phyloP scores from a whole-genome alignment of 2,888 invertebrate genomes.

The Thereva unica region DNA sequence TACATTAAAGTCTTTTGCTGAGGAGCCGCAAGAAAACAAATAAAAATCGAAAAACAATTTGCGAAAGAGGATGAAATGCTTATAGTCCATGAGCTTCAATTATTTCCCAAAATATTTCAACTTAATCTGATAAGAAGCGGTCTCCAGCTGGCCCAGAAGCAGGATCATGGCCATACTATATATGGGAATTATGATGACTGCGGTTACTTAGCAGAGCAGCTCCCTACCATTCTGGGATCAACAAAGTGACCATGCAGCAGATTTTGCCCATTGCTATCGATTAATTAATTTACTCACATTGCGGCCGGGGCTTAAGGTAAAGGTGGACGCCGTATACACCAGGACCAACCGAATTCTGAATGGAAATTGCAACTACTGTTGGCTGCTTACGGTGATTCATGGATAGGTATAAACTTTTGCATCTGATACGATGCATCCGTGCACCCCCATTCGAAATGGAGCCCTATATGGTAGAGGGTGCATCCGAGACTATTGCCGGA shows the following conservation, averaged over 20 bases:
- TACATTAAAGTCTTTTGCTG: not conserved
- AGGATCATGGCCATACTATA: no score
- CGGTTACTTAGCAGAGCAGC: slow-evolving; percentile 18
- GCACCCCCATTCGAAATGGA: not conserved
- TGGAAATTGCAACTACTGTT: slow-evolving; percentile 20
- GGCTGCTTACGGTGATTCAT: slow-evolving; percentile 27
- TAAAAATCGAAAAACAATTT: slow-evolving; percentile 21
- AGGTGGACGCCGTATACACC: not conserved
- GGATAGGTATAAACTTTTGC: slow-evolving; percentile 12
- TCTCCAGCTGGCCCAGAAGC: no score
- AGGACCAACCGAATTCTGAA: slow-evolving; percentile 5
- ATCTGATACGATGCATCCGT: slow-evolving; percentile 25
- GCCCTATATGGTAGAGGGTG: not conserved
- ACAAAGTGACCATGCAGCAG: slow-evolving; percentile 27
- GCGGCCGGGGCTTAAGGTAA: slow-evolving; percentile 8
- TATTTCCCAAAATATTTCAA: slow-evolving; percentile 29
- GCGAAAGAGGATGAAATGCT: slow-evolving; percentile 22
- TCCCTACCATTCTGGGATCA: slow-evolving; percentile 24
- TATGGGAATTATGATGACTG: slow-evolving; percentile 34
- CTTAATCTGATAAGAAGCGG: slow-evolving; percentile 11
- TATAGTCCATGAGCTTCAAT: slow-evolving; percentile 22
- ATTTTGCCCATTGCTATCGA: slow-evolving; percentile 34
- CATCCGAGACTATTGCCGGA: slow-evolving; percentile 12
- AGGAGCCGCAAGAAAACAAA: slow-evolving; percentile 3
- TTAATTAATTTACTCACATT: slow-evolving; percentile 37